These are phyloP conservation scores for Chlamydotis undulata DNA, from an alignment of 2,113 vertebrate genomes.

Conservation along the genomic window DNA sequence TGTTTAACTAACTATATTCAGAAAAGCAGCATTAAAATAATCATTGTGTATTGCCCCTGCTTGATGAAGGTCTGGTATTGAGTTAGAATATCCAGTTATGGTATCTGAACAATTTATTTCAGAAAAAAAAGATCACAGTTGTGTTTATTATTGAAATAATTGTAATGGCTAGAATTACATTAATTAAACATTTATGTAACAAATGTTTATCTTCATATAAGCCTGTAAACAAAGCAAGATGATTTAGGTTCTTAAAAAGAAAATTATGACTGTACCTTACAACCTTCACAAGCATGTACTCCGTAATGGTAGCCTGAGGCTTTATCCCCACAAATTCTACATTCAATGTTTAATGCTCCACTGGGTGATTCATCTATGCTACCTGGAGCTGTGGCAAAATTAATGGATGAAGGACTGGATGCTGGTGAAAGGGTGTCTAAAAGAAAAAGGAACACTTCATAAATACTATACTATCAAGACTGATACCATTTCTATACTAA, in stretches of 20 bases:
- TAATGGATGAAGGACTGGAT: constrained; percentile 88
- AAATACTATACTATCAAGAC: neutral
- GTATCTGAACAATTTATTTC: neutral
- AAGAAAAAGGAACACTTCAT: constrained; percentile 13
- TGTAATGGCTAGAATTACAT: neutral
- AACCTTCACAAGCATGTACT: constrained; percentile 98
- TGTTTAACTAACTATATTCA: neutral
- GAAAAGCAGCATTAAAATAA: neutral
- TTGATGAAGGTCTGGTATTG: constrained; percentile 33
- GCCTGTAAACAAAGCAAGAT: constrained; percentile 26
- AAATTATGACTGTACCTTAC: constrained; percentile 85
- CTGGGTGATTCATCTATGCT: constrained; percentile 73
- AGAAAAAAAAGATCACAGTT: neutral
- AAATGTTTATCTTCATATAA: neutral
- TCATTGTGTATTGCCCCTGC: neutral
- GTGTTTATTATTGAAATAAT: neutral
- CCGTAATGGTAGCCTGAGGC: constrained; percentile 98
- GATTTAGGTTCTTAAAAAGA: constrained; percentile 30
- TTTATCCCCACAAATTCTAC: constrained; percentile 92
- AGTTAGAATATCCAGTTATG: neutral
- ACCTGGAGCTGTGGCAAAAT: constrained; percentile 59
- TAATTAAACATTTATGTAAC: neutral
- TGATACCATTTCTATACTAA: neutral
- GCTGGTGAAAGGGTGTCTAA: constrained; percentile 91
- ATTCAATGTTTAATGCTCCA: constrained; percentile 86